Conservation (phyloP, 2,888 invertebrate species). For the Aquatica leii region DNA sequence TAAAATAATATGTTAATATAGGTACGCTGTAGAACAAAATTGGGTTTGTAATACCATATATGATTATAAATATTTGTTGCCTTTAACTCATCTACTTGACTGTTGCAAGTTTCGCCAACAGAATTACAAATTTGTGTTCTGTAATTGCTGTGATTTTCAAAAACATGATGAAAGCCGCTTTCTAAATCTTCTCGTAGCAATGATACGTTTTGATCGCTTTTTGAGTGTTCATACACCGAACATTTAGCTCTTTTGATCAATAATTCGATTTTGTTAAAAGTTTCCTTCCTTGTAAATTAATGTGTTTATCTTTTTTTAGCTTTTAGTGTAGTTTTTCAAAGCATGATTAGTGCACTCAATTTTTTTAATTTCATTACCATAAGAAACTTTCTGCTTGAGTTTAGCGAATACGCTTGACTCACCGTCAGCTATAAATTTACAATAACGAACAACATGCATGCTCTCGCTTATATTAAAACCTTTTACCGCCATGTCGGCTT, state of each 20-base stretch:
- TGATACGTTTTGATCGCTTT: constrained; percentile 2
- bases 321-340: not conserved
- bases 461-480: not conserved
- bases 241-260: not conserved
- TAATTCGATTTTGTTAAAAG: not conserved
- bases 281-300: not conserved
- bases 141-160: not conserved
- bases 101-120: not conserved
- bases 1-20: not conserved
- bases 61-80: not conserved
- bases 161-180: not conserved
- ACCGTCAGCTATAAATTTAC: not conserved
- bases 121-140: not conserved
- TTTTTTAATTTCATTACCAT: not conserved
- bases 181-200: not conserved
- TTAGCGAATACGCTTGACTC: too few relatives aligned
- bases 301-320: not conserved
- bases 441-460: not conserved
- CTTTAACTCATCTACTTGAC: not conserved
- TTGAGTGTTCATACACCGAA: not conserved
- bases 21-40: not conserved
- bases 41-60: not conserved
- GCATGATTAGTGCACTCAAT: constrained; percentile 1
- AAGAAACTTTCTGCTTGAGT: not conserved
- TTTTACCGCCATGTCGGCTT: not conserved